phyloP scores from a whole-genome alignment of 2,888 invertebrate species.

The Epistrophella euchroma region DNA sequence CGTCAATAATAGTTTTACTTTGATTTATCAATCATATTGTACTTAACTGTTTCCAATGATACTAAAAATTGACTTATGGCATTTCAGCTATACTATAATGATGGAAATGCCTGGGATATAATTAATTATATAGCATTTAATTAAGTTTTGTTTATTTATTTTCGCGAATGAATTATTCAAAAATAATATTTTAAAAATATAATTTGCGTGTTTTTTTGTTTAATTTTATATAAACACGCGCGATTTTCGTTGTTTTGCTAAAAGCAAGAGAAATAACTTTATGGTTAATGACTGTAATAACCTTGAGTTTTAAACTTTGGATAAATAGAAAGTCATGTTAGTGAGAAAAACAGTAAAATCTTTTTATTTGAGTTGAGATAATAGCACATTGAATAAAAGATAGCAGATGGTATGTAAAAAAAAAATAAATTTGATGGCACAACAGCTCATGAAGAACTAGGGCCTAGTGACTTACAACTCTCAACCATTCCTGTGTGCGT shows the following conservation, averaged over 20 bases:
- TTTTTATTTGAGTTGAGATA: too few relatives aligned
- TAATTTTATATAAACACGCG: slow-evolving; percentile 15
- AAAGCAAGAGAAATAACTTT: background rate
- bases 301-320: slow-evolving; percentile 13
- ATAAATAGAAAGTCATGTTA: background rate
- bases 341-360: background rate
- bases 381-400: too few relatives aligned
- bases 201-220: slow-evolving; percentile 14
- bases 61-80: background rate
- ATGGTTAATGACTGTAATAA: background rate
- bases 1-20: background rate
- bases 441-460: too few relatives aligned
- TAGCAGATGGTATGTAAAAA: too few relatives aligned
- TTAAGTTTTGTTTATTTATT: slow-evolving; percentile 1
- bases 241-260: slow-evolving; percentile 4
- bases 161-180: slow-evolving; percentile 20
- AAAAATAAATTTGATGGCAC: too few relatives aligned
- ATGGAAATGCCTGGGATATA: background rate
- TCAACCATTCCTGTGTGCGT: too few relatives aligned
- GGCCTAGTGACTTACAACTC: too few relatives aligned
- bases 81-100: background rate
- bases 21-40: background rate
- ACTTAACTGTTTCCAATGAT: background rate
- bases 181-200: slow-evolving; percentile 4
- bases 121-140: slow-evolving; percentile 15